Percentiles rank a stretch among this genome's conserved stretches.
Evolutionary conservation across 2,888 invertebrate genomes (phyloP).

Genomic region (Mechanitis mazaeus): DNA sequence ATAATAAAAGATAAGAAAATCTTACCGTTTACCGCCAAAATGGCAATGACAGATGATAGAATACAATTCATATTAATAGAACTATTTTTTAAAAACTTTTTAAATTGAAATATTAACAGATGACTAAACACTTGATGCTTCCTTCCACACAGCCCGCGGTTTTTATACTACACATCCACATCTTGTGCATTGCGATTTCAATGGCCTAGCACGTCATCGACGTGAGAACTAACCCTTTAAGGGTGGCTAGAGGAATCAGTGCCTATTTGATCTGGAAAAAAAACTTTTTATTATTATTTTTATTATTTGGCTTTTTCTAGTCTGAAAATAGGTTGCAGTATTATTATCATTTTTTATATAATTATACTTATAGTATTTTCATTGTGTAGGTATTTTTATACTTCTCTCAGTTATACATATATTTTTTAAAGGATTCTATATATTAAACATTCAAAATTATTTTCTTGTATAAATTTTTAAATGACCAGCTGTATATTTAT

Average conservation of each 20-base stretch:
- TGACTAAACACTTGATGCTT: slow-evolving; percentile 50
- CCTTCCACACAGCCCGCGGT: slow-evolving; percentile 53
- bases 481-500: too few species aligned
- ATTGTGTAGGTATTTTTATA: too few species aligned
- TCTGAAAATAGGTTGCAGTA: too few species aligned
- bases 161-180: slow-evolving; percentile 68
- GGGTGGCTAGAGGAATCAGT: slow-evolving; percentile 2
- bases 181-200: slow-evolving; percentile 61
- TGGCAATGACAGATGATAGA: slow-evolving; percentile 42
- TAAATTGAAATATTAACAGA: slow-evolving; percentile 32
- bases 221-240: slow-evolving; percentile 61
- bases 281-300: too few species aligned
- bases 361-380: too few species aligned
- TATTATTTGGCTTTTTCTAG: too few species aligned
- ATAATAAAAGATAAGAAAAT: slow-evolving; percentile 22
- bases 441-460: too few species aligned
- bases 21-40: slow-evolving; percentile 64
- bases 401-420: too few species aligned
- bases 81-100: slow-evolving; percentile 21
- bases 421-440: too few species aligned
- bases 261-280: too few species aligned
- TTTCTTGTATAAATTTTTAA: too few species aligned
- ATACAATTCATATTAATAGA: slow-evolving; percentile 47
- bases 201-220: slow-evolving; percentile 60
- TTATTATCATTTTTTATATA: too few species aligned